Percentiles rank a stretch among this genome's conserved stretches.
Conservation (phyloP, 2,797 vertebrate genomes). For the Halcyon leucocephala region DNA sequence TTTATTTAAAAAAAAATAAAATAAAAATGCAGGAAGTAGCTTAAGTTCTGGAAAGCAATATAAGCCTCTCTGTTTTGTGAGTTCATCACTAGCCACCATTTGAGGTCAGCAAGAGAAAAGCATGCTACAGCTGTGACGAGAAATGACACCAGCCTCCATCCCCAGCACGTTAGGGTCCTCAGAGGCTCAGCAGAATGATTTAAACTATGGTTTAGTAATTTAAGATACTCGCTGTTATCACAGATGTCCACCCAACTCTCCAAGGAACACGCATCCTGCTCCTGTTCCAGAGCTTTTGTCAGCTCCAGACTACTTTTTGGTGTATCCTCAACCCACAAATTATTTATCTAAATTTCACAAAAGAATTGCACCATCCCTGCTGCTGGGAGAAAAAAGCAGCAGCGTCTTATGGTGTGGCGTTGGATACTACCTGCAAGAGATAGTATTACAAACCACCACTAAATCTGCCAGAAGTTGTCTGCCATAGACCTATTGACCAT, state of each 20-base stretch:
- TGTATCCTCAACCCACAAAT: not conserved
- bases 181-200: not conserved
- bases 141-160: not conserved
- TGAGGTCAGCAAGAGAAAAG: not conserved
- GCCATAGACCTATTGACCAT: too few species aligned
- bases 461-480: not conserved
- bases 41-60: not conserved
- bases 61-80: not conserved
- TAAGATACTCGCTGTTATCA: not conserved
- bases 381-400: not conserved
- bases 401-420: rapidly evolving
- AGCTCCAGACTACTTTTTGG: not conserved
- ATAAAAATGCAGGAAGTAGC: not conserved
- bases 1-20: not conserved
- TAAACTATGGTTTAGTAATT: not conserved
- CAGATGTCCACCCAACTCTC: not conserved
- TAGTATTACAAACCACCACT: rapidly evolving
- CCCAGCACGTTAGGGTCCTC: not conserved
- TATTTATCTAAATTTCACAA: not conserved
- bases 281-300: not conserved
- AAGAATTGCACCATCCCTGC: not conserved
- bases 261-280: not conserved
- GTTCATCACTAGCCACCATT: not conserved
- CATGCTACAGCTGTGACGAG: not conserved
- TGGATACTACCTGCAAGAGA: not conserved